Conservation (phyloP, 2,888 invertebrate genomes). For the Laspeyria flexula region DNA sequence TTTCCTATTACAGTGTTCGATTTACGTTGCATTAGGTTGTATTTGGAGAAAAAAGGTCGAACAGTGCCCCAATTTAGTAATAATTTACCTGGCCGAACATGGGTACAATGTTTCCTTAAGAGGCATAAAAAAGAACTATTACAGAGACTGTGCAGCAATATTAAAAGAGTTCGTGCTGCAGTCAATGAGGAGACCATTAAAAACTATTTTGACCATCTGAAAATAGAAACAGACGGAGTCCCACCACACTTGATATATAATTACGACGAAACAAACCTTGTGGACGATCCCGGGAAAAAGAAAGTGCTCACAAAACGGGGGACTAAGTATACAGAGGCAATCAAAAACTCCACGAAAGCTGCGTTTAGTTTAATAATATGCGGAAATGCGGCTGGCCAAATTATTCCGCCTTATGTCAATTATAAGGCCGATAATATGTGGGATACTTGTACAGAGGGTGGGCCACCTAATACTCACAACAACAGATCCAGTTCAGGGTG, state of each 20-base stretch:
- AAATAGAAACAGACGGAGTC: not conserved
- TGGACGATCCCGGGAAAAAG: slow-evolving; percentile 11
- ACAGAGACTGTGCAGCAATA: not conserved
- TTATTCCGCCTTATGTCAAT: not conserved
- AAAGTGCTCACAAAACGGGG: slow-evolving; percentile 37
- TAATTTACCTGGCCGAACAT: not conserved
- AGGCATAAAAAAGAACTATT: not conserved
- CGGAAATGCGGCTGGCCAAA: slow-evolving; percentile 6
- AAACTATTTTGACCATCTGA: not conserved
- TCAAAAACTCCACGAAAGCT: slow-evolving; percentile 3
- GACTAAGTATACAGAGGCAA: slow-evolving; percentile 47
- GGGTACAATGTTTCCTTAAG: not conserved
- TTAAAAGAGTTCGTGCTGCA: not conserved
- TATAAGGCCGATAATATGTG: not conserved
- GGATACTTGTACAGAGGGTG: not conserved
- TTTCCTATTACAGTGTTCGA: not conserved
- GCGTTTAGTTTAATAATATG: slow-evolving; percentile 53
- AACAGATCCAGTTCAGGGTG: not conserved
- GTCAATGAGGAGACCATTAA: not conserved
- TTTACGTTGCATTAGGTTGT: not conserved
- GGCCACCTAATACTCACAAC: not conserved
- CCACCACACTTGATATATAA: not conserved
- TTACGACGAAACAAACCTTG: slow-evolving; percentile 3
- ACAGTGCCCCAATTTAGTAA: not conserved
- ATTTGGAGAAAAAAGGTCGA: not conserved